These are phyloP conservation scores for Porites lobata DNA, from an alignment of 92 coral and sea anemone genomes.

Conservation along the genomic window DNA sequence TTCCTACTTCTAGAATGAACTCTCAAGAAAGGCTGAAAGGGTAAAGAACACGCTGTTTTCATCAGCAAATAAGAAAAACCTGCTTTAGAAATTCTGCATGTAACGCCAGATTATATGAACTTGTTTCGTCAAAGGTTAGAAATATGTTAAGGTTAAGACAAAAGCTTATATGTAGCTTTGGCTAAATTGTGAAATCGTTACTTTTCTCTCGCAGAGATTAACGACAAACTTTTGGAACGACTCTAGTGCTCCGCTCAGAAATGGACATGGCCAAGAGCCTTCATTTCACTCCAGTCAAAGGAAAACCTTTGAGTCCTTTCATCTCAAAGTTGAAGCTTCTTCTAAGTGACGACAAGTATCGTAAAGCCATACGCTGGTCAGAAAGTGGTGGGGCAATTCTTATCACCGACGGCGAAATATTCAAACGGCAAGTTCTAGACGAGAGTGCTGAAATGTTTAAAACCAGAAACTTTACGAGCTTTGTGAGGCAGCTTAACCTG, in stretches of 20 bases:
- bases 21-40: constrained; percentile 22
- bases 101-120: not conserved
- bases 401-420: constrained; percentile 97
- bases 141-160: not conserved
- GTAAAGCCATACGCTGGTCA: constrained; percentile 97
- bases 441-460: constrained; percentile 99
- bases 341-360: constrained; percentile 95
- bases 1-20: constrained; percentile 55
- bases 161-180: not conserved
- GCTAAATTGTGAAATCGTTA: constrained; percentile 28
- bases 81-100: constrained; percentile 9
- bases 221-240: constrained; percentile 52
- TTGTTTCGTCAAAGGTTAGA: not conserved
- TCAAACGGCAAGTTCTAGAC: constrained; percentile 96
- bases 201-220: constrained; percentile 24
- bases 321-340: constrained; percentile 95
- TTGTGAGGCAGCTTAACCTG: constrained; percentile 97
- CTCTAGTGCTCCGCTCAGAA: constrained; percentile 11
- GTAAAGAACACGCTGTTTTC: not conserved
- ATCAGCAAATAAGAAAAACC: not conserved
- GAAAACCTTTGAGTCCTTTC: constrained; percentile 97
- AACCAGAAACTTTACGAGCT: constrained; percentile 98
- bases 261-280: constrained; percentile 65
- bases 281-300: constrained; percentile 77
- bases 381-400: constrained; percentile 95